A percentile compares a stretch with the other conserved stretches of the same genome.
Evolutionary conservation across 2,888 invertebrate species (phyloP).

Genomic region (Gastrophysa polygoni): DNA sequence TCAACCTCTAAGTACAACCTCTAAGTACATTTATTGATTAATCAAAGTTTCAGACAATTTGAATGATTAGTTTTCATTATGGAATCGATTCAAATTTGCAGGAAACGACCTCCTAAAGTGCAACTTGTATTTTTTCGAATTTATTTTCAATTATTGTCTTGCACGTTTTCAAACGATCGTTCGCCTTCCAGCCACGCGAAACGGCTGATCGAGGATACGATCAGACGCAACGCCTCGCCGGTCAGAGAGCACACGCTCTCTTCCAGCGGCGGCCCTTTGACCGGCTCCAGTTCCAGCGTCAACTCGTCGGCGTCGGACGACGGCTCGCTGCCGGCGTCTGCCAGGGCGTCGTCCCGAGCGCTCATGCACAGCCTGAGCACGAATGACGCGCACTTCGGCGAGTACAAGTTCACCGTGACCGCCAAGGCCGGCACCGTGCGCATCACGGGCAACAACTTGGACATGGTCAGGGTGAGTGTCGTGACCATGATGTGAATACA

Average conservation of each 20-base stretch:
- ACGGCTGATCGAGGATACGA: constrained; percentile 93
- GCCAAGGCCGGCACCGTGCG: constrained; percentile 79
- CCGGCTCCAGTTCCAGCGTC: constrained; percentile 78
- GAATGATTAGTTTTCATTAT: too few species aligned
- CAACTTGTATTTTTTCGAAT: too few species aligned
- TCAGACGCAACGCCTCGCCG: constrained; percentile 92
- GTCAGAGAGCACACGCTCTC: constrained; percentile 68
- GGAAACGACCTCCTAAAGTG: too few species aligned
- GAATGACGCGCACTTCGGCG: constrained; percentile 82
- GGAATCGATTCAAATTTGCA: too few species aligned
- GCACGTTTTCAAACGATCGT: too few species aligned
- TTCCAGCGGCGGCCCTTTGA: constrained; percentile 60
- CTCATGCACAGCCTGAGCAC: constrained; percentile 81
- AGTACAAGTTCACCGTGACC: constrained; percentile 89
- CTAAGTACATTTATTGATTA: too few species aligned
- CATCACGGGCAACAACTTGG: constrained; percentile 84
- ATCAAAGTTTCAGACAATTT: too few species aligned
- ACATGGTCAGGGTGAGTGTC: constrained; percentile 80
- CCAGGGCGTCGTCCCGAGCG: constrained; percentile 53
- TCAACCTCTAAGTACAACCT: too few species aligned
- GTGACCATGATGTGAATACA: too few species aligned
- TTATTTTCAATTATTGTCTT: too few species aligned
- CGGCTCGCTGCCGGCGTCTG: constrained; percentile 59
- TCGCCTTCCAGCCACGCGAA: constrained; percentile 85
- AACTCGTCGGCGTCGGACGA: constrained; percentile 77